Base-by-base conservation (phyloP, 2,888 invertebrate genomes). In the Chymomyza amoena region DNA sequence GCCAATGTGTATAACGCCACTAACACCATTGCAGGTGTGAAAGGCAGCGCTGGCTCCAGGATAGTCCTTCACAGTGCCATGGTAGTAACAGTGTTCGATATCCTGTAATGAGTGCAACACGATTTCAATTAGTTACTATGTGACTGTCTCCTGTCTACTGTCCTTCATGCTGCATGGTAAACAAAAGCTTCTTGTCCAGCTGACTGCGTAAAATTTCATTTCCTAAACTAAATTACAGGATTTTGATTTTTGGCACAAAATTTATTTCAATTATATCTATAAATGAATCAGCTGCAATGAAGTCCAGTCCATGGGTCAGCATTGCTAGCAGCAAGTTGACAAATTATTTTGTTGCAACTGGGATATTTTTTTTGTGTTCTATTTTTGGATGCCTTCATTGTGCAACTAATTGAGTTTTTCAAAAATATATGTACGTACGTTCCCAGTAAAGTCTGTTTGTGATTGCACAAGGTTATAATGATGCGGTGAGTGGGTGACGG, bases 61-160 rank as follows among this genome's bases (percentile, higher is more conserved):
- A 93, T 98, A 97, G 93, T 98, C 98, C 92, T 97, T 98, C 70
- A 99, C 98, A 4, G 97, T 97, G 73, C 99, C 99, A 92, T 99
- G 99, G 92, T 99, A 99, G 93, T 98, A 99, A 92, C 99, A 99
- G 93, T 99, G 98, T 92, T 99, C 98, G 92, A 98, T 97, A 93
- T 97, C 97, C 97, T 97, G 93, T 86, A 79, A 81, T 75, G 57
- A 57, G 20, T 73, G 64, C 18, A 9, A 59, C 6, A 10, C 10
- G 6, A 20, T 28, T 65, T 28, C 56, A 63, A 54, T 32, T 18
- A 64, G 57, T 39, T 57, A 32, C 32, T 32, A 1, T 45, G 13
- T 45, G 39, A 3, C 3, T 28, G 32, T 32, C 32, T 6, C 7
- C 5, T 28, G 4, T 3, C 4, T 28, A 4, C 28, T 3, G 28